A percentile compares a stretch with the other conserved stretches of the same genome.
Evolutionary conservation across 2,797 vertebrate genomes (phyloP).

Genomic region (Knipowitschia caucasica): DNA sequence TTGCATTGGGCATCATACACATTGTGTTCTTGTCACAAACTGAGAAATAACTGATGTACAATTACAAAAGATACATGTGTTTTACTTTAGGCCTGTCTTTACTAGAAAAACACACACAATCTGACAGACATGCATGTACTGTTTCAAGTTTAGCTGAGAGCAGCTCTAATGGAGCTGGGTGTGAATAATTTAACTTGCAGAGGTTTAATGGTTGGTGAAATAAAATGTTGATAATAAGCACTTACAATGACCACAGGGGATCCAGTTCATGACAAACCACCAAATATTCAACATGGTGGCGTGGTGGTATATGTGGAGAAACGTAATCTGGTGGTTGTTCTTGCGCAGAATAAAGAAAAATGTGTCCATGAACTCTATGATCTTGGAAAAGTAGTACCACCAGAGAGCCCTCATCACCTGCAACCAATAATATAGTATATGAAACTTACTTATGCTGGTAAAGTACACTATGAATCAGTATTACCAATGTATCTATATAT

Average conservation of each 20-base stretch:
- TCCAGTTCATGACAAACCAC: slow-evolving; percentile 99
- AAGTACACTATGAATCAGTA: too few species aligned
- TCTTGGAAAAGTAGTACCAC: slow-evolving; percentile 99
- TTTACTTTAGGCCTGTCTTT: slow-evolving; percentile 8
- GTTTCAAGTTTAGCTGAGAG: slow-evolving; percentile 9
- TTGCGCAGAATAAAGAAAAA: slow-evolving; percentile 97
- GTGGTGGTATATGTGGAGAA: slow-evolving; percentile 95
- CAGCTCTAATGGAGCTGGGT: slow-evolving; percentile 35
- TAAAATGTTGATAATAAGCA: slow-evolving; percentile 41
- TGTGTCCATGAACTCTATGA: slow-evolving; percentile 98
- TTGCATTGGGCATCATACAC: too few species aligned
- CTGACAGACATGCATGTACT: too few species aligned
- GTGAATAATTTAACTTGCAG: slow-evolving; percentile 54
- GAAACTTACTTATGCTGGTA: too few species aligned
- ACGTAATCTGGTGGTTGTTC: slow-evolving; percentile 94
- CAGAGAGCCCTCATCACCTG: slow-evolving; percentile 90
- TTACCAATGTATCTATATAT: too few species aligned
- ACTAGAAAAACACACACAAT: too few species aligned
- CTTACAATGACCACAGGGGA: slow-evolving; percentile 98
- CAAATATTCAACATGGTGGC: slow-evolving; percentile 94
- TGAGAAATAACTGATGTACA: too few species aligned
- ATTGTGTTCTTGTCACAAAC: too few species aligned
- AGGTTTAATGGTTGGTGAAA: slow-evolving; percentile 25
- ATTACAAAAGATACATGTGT: neutral
- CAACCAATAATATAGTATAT: neutral